phyloP scores from a whole-genome alignment of 2,113 vertebrate species.

The Pachypanchax playfairii region DNA sequence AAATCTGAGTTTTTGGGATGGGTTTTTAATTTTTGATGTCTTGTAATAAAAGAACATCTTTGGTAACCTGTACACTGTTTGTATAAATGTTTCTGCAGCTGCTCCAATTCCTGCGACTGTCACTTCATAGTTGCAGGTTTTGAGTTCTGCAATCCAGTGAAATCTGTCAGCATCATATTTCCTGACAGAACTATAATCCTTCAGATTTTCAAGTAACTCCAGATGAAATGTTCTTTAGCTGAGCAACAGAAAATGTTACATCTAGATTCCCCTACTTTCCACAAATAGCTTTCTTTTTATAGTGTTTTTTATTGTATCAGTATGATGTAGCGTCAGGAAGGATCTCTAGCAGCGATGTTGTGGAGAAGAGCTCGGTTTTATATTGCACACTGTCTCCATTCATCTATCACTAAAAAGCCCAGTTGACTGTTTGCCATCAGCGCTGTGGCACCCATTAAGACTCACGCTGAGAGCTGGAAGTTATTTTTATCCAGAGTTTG shows the following conservation, averaged over 20 bases:
- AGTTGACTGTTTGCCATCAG: conserved; percentile 33
- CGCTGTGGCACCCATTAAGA: conserved; percentile 34
- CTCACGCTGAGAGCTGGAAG: not conserved
- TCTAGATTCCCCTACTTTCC: not conserved
- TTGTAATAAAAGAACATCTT: no score
- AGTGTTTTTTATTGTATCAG: not conserved
- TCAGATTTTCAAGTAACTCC: not conserved
- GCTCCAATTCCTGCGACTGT: no score
- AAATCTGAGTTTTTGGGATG: no score
- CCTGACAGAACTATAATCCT: not conserved
- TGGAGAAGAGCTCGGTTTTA: not conserved
- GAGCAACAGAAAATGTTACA: not conserved
- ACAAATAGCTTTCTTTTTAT: conserved; percentile 16
- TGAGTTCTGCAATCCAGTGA: not conserved
- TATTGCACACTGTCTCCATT: conserved; percentile 5
- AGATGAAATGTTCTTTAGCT: not conserved
- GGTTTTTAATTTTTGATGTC: no score
- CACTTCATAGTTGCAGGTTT: no score
- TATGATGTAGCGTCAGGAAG: not conserved
- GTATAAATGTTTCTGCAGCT: no score
- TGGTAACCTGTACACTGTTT: no score
- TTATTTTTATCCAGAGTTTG: conserved; percentile 20
- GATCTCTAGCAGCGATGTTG: conserved; percentile 5
- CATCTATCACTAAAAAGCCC: conserved; percentile 18
- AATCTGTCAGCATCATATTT: not conserved